Evolutionary conservation across 1,140 invertebrate genomes (phyloP), one percentile per base, ranked within the genome.

Genomic region (Vanessa tameamea): DNA sequence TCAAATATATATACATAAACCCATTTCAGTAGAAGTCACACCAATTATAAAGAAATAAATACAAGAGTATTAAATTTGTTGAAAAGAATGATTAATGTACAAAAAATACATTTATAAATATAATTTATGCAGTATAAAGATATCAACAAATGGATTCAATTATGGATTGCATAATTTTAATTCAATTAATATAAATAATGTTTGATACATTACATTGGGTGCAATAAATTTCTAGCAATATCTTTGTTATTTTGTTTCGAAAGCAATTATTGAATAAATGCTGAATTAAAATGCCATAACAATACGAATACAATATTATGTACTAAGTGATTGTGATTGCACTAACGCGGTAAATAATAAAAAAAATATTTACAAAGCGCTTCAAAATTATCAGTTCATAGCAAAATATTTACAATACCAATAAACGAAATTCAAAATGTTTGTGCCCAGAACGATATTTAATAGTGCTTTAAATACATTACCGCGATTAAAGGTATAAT

Each of bases 351-450:
- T 47, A 70, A 51, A 61, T 37, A 48, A 61, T 51, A 53, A 15
- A 59, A 69, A 12, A 65, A 64, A 59, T 80, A 82, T 82, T 77
- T 82, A 80, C 78, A 78, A 71, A 76, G 72, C 71, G 48, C 72
- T 69, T 74, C 47, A 80, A 78, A 75, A 71, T 50, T 69, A 61
- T 63, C 68, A 66, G 26, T 69, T 47, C 55, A 47, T 73, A 78
- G 76, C 72, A 84, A 79, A 80, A 78, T 84, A 84, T 82, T 78
- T 84, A 82, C 82, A 84, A 64, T 66, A 74, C 66, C 48, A 70
- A 74, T 66, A 73, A 64, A 73, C 73, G 73, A 72, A 64, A 67
- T 67, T 53, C 64, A 63, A 72, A 26, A 66, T 68, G 70, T 76
- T 82, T 82, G 80, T 83, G 80, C 77, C 78, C 75, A 55, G 76